Conservation (phyloP, 30 jellyfish, hydroid and myxozoan species). For the Pseudorhiza aurosa region DNA sequence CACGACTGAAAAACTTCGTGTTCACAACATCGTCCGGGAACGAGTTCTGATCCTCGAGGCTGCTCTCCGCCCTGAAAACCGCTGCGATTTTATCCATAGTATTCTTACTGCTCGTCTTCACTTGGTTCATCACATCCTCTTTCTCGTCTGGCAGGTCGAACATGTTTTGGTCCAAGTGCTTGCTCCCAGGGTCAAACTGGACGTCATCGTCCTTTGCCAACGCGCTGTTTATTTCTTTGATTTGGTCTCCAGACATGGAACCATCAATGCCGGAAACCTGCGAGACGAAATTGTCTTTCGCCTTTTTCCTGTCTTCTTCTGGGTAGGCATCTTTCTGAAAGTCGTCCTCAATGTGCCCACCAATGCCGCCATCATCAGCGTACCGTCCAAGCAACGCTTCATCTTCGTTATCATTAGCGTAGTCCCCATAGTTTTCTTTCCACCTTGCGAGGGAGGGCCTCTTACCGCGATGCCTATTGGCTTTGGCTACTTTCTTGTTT, state of each 20-base stretch:
- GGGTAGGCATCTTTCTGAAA: neutral
- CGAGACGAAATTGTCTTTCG: constrained; percentile 28
- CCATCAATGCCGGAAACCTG: constrained; percentile 48
- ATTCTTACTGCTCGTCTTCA: constrained; percentile 33
- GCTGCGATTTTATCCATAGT: constrained; percentile 44
- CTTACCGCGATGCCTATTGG: neutral
- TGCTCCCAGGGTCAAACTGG: constrained; percentile 25
- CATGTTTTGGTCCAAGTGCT: constrained; percentile 6
- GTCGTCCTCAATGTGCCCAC: constrained; percentile 2
- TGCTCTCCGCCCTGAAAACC: constrained; percentile 25
- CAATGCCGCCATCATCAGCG: constrained; percentile 13
- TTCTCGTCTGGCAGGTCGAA: constrained; percentile 63
- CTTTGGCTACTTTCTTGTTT: neutral
- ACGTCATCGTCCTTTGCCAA: constrained; percentile 30
- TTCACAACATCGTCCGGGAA: constrained; percentile 55
- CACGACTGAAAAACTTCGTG: constrained; percentile 1
- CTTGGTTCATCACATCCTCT: constrained; percentile 40
- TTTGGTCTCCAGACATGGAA: constrained; percentile 28
- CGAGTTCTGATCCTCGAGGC: constrained; percentile 27
- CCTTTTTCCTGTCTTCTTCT: constrained; percentile 27
- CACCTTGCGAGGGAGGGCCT: neutral
- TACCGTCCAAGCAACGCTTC: neutral
- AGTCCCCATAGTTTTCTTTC: neutral
- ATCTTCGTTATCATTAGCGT: constrained; percentile 6
- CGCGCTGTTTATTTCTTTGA: constrained; percentile 37